Evolutionary conservation across 2,113 vertebrate species (phyloP).

Genomic region (Acanthochromis polyacanthus): DNA sequence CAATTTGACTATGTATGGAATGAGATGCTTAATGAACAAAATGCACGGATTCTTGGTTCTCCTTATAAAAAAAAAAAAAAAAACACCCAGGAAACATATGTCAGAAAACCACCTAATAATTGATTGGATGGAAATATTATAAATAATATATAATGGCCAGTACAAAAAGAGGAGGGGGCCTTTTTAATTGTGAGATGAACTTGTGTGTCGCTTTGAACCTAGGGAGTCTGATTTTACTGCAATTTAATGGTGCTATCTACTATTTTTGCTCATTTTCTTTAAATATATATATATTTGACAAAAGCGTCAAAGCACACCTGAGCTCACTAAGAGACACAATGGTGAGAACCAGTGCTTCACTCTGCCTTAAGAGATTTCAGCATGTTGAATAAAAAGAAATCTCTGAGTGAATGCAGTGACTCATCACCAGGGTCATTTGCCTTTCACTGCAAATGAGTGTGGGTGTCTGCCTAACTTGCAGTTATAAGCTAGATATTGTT

Average conservation of each 20-base stretch:
- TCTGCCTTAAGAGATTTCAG: constrained; percentile 69
- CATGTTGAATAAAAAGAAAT: constrained; percentile 74
- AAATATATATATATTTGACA: constrained; percentile 20
- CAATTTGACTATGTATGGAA: not conserved
- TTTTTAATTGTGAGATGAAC: no score
- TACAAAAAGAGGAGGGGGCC: no score
- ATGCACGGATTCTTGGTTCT: constrained; percentile 6
- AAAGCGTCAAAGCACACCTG: constrained; percentile 48
- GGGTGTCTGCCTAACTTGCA: constrained; percentile 85
- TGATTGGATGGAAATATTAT: constrained; percentile 28
- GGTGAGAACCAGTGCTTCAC: constrained; percentile 52
- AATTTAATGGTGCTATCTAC: not conserved
- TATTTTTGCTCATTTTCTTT: constrained; percentile 33
- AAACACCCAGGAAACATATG: constrained; percentile 11
- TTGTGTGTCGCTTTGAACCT: not conserved
- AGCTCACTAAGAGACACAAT: constrained; percentile 52
- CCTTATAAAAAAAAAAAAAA: not conserved
- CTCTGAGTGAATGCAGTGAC: constrained; percentile 81
- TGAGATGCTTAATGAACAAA: not conserved
- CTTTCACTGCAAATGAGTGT: constrained; percentile 87
- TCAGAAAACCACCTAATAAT: constrained; percentile 17
- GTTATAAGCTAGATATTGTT: constrained; percentile 85
- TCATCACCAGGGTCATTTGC: constrained; percentile 86
- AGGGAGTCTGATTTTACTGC: no score
- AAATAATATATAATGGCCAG: not conserved